Base-by-base conservation (phyloP, 2,888 invertebrate genomes). In the Sphinx pinastri region DNA sequence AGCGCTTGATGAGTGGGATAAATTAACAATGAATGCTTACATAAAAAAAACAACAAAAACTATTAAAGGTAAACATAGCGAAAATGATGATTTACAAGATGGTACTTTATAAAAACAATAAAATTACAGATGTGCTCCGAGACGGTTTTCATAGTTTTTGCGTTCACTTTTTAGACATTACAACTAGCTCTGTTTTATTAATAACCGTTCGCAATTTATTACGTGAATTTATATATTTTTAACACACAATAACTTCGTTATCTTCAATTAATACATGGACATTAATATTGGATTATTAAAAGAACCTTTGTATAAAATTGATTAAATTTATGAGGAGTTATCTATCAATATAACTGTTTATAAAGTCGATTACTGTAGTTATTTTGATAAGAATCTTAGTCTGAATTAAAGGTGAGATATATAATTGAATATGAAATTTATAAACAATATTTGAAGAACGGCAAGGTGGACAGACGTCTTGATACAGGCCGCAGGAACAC, bases 1-100 rank as follows among this genome's bases (percentile, higher is more conserved):
- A 76, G 79, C 82, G 80, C 87, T 86, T 88, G 89, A 92, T 92
- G 88, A 89, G 86, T 81, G 80, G 84, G 85, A 87, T 88, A 90
- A 90, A 90, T 89, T 88, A 88, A 87, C 75, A 79, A 68, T 70
- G 67, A 70, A 58, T 16, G 67, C 31, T 67, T 19, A 51, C 45
- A 38, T 57, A 70, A 75, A 72, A 75, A 25, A 73, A 49, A 10
- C 58, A 69, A 67, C 69, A 69, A 69, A 69, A 69, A 69, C 69
- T 69, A 69, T 69, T 59, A 72, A 71, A 63, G 60, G 54, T 63
- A 63, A 69, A 63, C 60, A 69, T 69, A 45, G 54, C 69, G 54
- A 63, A 54, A 52, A 63, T 69, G 60, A 63, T 63, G 54, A 54
- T 60, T 60, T 69, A 54, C 69, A 45, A 55, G 60, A 54, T 52